Base-by-base conservation (phyloP, 2,888 invertebrate species). In the Fragum fragum region DNA sequence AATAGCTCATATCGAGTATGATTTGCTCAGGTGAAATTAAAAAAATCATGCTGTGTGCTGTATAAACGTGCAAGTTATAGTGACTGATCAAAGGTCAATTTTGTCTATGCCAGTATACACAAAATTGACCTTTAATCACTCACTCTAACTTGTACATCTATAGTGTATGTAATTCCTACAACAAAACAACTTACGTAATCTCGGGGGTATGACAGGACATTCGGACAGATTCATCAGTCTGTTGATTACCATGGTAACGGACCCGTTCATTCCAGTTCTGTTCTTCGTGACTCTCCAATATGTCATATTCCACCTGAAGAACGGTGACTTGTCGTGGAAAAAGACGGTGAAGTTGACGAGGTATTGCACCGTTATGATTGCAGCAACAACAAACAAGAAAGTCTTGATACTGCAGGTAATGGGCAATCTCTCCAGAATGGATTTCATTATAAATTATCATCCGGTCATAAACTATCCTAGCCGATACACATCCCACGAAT, bases 331-430 rank as follows among this genome's bases (percentile, higher is more conserved):
- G 16, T 29, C 23, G 9, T 71, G 52, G 21, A 61, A 28, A 42
- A 42, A 69, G 7, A 85, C 21, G 1, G 73, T n/a, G 7, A 77
- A 71, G 52, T 81, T 85, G 14, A 81, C 68, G 0, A 85, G 76
- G 29, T 81, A 85, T 26, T 85, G 85, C 6, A 76, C 6, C 1
- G 69, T 32, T 1, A 85, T 57, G 2, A 85, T 36, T 0, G 73
- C 28, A 16, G 81, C 47, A 11, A 79, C 73, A 6, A 63, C 47
- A 1, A 80, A 23, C 14, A 76, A 29, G 23, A 72, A 23, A 16
- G 66, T 26, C 52, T 82, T 82, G 18, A 73, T 39, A 21, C 73
- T 57, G 9, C 53, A 61, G 11, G 57, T 28, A 16, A 42, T 29
- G 1, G 61, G 55, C 71, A 77, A 75, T 55, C 23, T 39, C 26